Evolutionary conservation across 2,113 vertebrate genomes (phyloP).

Genomic region (Dicerorhinus sumatrensis): DNA sequence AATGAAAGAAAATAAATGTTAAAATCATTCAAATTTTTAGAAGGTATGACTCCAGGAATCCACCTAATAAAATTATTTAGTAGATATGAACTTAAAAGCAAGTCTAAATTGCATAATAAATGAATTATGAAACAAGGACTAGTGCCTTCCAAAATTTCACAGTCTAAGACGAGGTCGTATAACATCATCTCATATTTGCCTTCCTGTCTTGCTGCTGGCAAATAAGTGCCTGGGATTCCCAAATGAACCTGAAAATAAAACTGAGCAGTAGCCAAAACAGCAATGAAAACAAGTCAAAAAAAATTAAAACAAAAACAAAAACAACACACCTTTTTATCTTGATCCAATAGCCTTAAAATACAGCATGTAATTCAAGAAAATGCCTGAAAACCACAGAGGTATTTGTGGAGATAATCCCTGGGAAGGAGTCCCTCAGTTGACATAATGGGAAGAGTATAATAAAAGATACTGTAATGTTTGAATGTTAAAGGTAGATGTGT

Average conservation of each 20-base stretch:
- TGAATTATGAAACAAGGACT: neutral
- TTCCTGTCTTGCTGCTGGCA: neutral
- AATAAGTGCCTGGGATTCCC: neutral
- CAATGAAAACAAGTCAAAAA: neutral
- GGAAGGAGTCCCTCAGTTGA: neutral
- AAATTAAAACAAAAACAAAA: neutral
- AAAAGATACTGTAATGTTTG: neutral
- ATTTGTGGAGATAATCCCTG: neutral
- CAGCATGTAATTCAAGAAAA: neutral
- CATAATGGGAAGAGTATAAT: neutral
- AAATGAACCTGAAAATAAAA: neutral
- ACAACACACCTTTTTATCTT: neutral
- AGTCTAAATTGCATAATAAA: constrained; percentile 29
- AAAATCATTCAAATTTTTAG: neutral
- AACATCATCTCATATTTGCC: neutral
- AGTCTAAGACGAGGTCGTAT: neutral
- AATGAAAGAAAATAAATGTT: neutral
- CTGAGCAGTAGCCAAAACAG: neutral
- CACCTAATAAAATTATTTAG: neutral
- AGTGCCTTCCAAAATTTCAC: neutral
- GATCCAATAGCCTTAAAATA: neutral
- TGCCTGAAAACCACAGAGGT: neutral
- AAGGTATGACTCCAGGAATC: neutral
- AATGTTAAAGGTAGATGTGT: neutral
- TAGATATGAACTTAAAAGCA: neutral